phyloP scores from a whole-genome alignment of 2,113 vertebrate species.

The Casuarius casuarius region DNA sequence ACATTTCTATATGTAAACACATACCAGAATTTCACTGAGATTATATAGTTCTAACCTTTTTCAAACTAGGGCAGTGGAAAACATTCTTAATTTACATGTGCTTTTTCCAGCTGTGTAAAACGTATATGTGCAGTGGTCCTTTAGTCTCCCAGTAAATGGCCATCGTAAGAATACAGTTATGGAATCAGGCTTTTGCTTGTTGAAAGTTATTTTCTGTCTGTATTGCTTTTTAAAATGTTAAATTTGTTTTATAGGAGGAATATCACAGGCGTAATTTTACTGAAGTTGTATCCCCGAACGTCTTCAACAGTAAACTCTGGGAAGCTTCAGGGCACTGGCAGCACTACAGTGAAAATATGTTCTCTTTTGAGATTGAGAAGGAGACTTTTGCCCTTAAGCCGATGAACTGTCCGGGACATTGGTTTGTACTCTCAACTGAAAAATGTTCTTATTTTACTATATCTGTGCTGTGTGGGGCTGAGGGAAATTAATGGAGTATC shows the following conservation, averaged over 20 bases:
- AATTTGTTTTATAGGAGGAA: slow-evolving; percentile 80
- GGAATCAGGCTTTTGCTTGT: not conserved
- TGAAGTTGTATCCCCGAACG: slow-evolving; percentile 92
- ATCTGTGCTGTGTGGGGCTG: not conserved
- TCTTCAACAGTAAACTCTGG: slow-evolving; percentile 95
- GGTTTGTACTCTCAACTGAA: slow-evolving; percentile 75
- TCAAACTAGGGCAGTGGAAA: not conserved
- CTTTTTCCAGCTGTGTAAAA: not conserved
- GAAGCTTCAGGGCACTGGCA: slow-evolving; percentile 95
- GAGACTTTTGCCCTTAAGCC: slow-evolving; percentile 93
- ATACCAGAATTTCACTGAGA: not conserved
- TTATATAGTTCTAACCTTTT: not conserved
- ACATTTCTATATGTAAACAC: not conserved
- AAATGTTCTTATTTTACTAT: not conserved
- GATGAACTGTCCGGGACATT: slow-evolving; percentile 97
- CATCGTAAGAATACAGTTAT: not conserved
- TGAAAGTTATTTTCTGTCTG: not conserved
- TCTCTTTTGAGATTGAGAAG: slow-evolving; percentile 91
- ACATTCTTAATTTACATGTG: not conserved
- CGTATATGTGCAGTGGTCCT: not conserved
- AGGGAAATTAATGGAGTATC: not conserved
- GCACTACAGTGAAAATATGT: slow-evolving; percentile 93
- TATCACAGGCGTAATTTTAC: slow-evolving; percentile 87
- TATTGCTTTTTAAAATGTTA: not conserved
- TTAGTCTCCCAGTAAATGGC: not conserved